Conservation (phyloP, 1,140 invertebrate species). For the Cherax quadricarinatus region DNA sequence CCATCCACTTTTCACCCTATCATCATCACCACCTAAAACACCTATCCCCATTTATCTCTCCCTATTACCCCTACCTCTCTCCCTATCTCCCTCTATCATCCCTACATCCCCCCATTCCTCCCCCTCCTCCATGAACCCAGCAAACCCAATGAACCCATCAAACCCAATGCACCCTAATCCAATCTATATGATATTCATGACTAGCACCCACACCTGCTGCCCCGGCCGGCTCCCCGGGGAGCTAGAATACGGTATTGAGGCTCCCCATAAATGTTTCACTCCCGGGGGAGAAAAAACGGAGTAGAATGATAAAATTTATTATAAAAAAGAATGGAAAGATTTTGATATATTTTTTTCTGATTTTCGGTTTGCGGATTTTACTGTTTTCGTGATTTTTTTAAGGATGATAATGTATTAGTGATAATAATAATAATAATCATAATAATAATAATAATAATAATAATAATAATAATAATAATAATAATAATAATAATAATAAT, state of each 20-base stretch:
- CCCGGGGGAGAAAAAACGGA: no score
- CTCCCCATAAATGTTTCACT: no score
- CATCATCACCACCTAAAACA: not conserved
- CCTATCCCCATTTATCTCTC: not conserved
- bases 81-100: not conserved
- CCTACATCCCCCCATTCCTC: no score
- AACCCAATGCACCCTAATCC: no score
- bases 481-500: not conserved
- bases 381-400: not conserved
- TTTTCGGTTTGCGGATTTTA: not conserved
- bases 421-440: not conserved
- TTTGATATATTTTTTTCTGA: not conserved
- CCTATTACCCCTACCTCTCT: not conserved
- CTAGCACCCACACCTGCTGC: no score
- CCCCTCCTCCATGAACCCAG: not conserved
- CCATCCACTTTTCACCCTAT: not conserved
- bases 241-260: no score
- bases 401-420: not conserved
- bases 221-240: no score
- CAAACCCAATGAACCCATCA: no score
- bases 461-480: not conserved
- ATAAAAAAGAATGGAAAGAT: not conserved
- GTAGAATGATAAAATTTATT: no score
- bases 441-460: slow-evolving; percentile 13
- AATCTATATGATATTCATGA: no score